These are phyloP conservation scores for Petrocephalus schoutedeni DNA, from an alignment of 2,797 vertebrate species.

Conservation along the genomic window DNA sequence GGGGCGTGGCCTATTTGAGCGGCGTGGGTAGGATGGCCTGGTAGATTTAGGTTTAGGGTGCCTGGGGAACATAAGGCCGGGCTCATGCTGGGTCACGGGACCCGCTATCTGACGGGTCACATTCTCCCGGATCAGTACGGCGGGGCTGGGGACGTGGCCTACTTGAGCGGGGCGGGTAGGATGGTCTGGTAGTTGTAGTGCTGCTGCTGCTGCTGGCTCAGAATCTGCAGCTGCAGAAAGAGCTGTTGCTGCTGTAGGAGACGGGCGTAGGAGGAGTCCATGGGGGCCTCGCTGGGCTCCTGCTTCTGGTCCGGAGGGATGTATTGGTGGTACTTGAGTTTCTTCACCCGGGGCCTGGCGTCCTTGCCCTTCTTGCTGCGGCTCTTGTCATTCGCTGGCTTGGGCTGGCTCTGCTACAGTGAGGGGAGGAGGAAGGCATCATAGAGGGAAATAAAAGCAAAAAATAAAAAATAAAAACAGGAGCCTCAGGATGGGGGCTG, in stretches of 20 bases:
- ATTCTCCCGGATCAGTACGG: background rate
- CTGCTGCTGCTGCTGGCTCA: slow-evolving; percentile 92
- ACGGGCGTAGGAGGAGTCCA: slow-evolving; percentile 67
- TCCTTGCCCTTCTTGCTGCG: slow-evolving; percentile 95
- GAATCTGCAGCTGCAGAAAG: slow-evolving; percentile 96
- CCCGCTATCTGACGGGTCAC: background rate
- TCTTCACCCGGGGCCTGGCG: slow-evolving; percentile 82
- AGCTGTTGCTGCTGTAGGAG: slow-evolving; percentile 96
- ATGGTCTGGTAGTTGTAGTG: slow-evolving; percentile 99
- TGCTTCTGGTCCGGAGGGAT: slow-evolving; percentile 95
- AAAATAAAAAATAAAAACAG: background rate
- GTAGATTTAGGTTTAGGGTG: background rate
- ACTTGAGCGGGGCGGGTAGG: slow-evolving; percentile 91
- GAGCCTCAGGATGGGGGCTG: background rate
- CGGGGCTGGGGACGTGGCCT: slow-evolving; percentile 39
- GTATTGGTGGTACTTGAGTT: slow-evolving; percentile 97
- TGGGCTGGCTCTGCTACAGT: slow-evolving; percentile 87
- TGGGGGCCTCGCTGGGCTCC: slow-evolving; percentile 72
- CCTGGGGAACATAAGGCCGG: background rate
- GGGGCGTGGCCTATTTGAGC: no score
- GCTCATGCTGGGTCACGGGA: background rate
- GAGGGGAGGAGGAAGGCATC: background rate
- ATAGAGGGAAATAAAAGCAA: background rate
- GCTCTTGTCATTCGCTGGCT: slow-evolving; percentile 78
- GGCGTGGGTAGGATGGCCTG: slow-evolving; percentile 31